A percentile compares a stretch with the other conserved stretches of the same genome.
Conservation (phyloP, 2,888 invertebrate species). For the Apodemia mormo region DNA sequence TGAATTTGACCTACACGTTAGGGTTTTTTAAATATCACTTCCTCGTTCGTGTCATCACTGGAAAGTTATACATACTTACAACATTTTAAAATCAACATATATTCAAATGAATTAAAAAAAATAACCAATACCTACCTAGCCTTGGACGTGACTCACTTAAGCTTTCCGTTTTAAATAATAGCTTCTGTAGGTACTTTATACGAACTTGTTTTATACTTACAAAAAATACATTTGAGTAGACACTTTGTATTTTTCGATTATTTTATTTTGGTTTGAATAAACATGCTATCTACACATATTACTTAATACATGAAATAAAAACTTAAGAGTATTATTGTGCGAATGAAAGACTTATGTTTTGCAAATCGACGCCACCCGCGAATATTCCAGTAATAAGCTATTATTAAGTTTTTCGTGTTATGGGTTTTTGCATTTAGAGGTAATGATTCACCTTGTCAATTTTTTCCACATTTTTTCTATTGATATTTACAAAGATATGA, state of each 20-base stretch:
- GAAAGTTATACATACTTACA: slow-evolving; percentile 1
- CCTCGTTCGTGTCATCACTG: not conserved
- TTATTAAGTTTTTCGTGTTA: too few species aligned
- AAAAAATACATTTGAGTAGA: not conserved
- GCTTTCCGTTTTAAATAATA: slow-evolving; percentile 15
- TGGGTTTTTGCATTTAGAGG: too few species aligned
- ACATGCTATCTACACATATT: not conserved
- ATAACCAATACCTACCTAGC: slow-evolving; percentile 5
- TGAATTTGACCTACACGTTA: not conserved
- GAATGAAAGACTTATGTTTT: too few species aligned
- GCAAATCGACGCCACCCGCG: too few species aligned
- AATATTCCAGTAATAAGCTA: too few species aligned
- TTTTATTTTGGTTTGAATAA: not conserved
- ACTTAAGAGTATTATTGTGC: too few species aligned
- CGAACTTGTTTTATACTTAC: not conserved
- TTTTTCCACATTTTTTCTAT: too few species aligned
- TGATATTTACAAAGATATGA: too few species aligned
- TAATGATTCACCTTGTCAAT: too few species aligned
- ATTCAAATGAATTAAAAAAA: not conserved
- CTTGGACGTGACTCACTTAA: slow-evolving; percentile 21
- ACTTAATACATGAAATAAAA: not conserved
- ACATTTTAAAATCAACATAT: slow-evolving; percentile 4
- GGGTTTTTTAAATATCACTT: slow-evolving; percentile 7
- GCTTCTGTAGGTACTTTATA: not conserved
- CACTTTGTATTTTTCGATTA: not conserved